Conservation (phyloP, 2,888 invertebrate genomes). For the Platycnemis pennipes region DNA sequence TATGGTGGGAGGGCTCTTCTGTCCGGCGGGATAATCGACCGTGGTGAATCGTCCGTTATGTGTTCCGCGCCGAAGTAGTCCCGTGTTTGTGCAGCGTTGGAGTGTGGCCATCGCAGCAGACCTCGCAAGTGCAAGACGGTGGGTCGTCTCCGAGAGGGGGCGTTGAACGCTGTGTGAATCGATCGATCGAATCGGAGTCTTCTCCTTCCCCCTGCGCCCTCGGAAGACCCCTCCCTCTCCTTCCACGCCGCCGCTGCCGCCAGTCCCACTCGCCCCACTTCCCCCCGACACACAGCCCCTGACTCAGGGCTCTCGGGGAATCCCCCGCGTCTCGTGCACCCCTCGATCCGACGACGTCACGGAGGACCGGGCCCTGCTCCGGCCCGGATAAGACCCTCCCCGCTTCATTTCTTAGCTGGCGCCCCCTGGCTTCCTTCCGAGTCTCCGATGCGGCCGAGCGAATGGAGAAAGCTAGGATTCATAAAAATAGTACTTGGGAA, state of each 20-base stretch:
- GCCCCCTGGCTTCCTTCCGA: neutral
- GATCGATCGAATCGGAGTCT: neutral
- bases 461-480: too few relatives aligned
- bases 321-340: neutral
- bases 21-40: too few relatives aligned
- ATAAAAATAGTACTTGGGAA: too few relatives aligned
- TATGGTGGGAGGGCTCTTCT: too few relatives aligned
- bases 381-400: neutral
- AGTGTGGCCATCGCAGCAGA: too few relatives aligned
- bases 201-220: neutral
- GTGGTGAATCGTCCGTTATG: too few relatives aligned
- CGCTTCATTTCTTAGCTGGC: neutral
- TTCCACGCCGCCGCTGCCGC: neutral
- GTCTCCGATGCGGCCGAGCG: neutral
- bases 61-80: too few relatives aligned
- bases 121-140: neutral
- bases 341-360: neutral
- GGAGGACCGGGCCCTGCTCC: neutral
- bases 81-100: too few relatives aligned
- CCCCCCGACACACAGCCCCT: neutral
- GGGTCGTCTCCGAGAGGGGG: neutral
- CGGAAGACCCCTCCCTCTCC: neutral
- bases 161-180: constrained; percentile 5
- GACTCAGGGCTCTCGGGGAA: neutral
- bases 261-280: neutral